Conservation (phyloP, 2,888 invertebrate species). For the Eugnorisma glareosa region DNA sequence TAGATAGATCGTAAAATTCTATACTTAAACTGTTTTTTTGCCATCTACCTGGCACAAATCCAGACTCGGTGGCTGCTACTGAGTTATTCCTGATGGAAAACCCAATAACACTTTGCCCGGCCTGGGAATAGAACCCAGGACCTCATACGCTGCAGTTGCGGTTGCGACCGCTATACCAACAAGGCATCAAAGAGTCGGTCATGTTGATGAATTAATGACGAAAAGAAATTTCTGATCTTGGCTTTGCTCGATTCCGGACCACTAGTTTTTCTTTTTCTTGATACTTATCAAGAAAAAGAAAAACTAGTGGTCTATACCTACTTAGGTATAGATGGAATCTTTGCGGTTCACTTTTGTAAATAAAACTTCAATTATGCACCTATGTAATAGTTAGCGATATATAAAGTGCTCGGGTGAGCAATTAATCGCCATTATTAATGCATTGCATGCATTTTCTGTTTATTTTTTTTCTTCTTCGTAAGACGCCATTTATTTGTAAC, state of each 20-base stretch:
- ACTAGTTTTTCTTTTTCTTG: background rate
- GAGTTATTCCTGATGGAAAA: background rate
- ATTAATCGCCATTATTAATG: too few species aligned
- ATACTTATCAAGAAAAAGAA: too few species aligned
- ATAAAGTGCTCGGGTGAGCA: background rate
- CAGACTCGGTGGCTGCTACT: background rate
- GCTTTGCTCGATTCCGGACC: too few species aligned
- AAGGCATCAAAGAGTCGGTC: too few species aligned
- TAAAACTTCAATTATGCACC: background rate
- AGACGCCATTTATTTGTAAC: background rate
- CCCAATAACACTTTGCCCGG: too few species aligned
- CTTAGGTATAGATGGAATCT: background rate
- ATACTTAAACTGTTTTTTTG: too few species aligned
- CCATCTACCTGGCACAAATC: background rate
- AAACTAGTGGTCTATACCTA: too few species aligned
- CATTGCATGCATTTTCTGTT: background rate
- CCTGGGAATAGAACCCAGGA: too few species aligned
- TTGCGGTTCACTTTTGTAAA: background rate
- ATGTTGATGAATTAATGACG: background rate
- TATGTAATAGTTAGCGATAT: background rate
- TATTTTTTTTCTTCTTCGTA: background rate
- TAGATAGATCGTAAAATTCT: background rate
- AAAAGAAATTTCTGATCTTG: too few species aligned
- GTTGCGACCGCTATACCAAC: too few species aligned
- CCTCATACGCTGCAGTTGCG: too few species aligned